phyloP scores from a whole-genome alignment of 2,797 vertebrate species.

The Acomys russatus region DNA sequence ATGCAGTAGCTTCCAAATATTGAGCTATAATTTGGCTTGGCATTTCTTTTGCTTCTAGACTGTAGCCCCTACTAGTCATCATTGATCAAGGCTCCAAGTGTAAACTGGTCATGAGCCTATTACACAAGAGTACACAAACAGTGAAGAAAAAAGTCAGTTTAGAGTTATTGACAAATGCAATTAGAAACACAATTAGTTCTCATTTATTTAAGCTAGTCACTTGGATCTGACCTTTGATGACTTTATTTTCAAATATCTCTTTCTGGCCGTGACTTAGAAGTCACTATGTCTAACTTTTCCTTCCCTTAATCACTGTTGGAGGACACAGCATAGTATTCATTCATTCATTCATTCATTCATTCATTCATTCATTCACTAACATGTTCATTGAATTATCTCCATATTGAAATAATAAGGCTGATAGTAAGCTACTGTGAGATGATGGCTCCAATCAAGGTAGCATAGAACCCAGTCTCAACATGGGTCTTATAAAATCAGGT shows the following conservation, averaged over 20 bases:
- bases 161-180: background rate
- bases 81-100: background rate
- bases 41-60: background rate
- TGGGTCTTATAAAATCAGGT: background rate
- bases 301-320: background rate
- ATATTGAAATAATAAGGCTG: background rate
- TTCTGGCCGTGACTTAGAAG: background rate
- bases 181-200: background rate
- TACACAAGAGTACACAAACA: background rate
- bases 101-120: background rate
- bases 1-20: background rate
- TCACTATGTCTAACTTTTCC: background rate
- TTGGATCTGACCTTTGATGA: background rate
- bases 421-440: background rate
- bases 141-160: background rate
- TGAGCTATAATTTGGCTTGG: background rate
- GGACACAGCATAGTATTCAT: background rate
- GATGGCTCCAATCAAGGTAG: background rate
- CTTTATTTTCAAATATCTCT: conserved; percentile 25
- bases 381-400: background rate
- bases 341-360: background rate
- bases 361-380: background rate
- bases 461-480: background rate
- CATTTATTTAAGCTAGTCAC: background rate
- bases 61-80: background rate